Percentiles rank a stretch among this genome's conserved stretches.
Conservation (phyloP, 2,797 vertebrate genomes). For the Rhinogobio ventralis region DNA sequence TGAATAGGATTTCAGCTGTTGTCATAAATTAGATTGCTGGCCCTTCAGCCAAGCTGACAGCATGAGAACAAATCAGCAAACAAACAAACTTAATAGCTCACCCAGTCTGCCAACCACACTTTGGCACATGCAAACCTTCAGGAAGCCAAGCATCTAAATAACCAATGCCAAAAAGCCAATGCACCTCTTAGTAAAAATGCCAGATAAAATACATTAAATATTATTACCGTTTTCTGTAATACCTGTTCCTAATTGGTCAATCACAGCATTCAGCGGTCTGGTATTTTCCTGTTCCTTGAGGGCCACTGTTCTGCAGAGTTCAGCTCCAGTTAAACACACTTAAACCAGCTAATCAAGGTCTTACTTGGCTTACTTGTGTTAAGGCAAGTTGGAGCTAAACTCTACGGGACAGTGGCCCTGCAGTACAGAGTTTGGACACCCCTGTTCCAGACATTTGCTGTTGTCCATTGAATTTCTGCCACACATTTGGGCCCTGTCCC, state of each 20-base stretch:
- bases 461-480: background rate
- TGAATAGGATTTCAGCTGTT: background rate
- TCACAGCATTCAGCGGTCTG: background rate
- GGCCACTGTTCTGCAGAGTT: background rate
- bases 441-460: background rate
- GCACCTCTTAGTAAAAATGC: background rate
- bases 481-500: background rate
- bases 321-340: background rate
- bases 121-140: background rate
- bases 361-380: background rate
- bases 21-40: background rate
- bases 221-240: background rate
- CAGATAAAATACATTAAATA: background rate
- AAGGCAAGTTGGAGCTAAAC: background rate
- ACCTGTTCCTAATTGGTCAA: background rate
- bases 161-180: background rate
- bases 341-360: background rate
- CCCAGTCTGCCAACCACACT: background rate
- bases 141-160: background rate
- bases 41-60: background rate
- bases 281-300: background rate
- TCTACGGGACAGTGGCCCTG: background rate
- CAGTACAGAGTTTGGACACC: background rate
- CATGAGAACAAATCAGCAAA: slow-evolving; percentile 7
- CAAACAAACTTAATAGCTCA: slow-evolving; percentile 12